Evolutionary conservation across 1,140 invertebrate genomes (phyloP).

Genomic region (Drosophila pandora): DNA sequence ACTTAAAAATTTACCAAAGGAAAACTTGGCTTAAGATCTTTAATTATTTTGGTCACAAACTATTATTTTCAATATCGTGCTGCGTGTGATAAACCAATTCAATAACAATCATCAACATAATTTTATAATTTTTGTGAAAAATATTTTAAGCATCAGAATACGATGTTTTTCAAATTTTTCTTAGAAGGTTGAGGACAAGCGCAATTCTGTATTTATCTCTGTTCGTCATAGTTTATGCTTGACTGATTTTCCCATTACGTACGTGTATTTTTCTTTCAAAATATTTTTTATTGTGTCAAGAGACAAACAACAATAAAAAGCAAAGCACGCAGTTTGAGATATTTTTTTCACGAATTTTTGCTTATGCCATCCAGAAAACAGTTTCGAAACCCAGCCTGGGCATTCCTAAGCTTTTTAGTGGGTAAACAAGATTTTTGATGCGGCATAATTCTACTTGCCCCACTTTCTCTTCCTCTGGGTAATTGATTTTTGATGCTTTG

Average conservation of each 20-base stretch:
- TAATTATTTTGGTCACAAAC: not conserved
- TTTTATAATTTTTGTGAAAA: not conserved
- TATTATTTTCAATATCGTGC: not conserved
- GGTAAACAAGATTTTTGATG: constrained; percentile 64
- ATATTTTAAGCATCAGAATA: not conserved
- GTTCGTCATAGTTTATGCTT: constrained; percentile 76
- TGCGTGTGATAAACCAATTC: not conserved
- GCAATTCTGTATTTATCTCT: constrained; percentile 71
- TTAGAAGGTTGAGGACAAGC: constrained; percentile 25
- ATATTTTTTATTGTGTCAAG: constrained; percentile 62
- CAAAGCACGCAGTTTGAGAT: constrained; percentile 18
- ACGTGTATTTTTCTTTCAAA: constrained; percentile 48
- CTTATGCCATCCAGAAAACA: constrained; percentile 25
- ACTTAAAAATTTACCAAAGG: too few species aligned
- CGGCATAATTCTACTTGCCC: constrained; percentile 28
- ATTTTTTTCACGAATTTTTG: constrained; percentile 52
- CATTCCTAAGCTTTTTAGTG: constrained; percentile 32
- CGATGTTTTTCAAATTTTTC: constrained; percentile 26
- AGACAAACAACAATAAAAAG: constrained; percentile 55
- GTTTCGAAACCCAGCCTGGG: constrained; percentile 23
- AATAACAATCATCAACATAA: not conserved
- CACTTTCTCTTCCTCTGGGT: constrained; percentile 27
- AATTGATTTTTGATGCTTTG: constrained; percentile 73
- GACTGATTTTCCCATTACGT: constrained; percentile 75
- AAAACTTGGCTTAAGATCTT: not conserved